Base-by-base conservation (phyloP, 64 coral and sea anemone species). In the Montipora sp. region DNA sequence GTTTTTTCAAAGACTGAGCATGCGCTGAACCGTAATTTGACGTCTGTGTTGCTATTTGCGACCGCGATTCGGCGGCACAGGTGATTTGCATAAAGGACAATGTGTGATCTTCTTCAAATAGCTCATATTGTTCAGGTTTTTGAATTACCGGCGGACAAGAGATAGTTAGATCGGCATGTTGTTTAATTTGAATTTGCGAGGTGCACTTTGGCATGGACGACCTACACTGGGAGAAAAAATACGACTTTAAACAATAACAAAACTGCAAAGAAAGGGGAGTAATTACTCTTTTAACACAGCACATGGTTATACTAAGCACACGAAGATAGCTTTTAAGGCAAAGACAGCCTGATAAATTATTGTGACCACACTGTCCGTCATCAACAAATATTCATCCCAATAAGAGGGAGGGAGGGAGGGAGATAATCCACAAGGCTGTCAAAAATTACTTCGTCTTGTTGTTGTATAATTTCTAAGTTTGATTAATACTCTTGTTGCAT, bases 141-240 rank as follows among this genome's bases (percentile, higher is more conserved):
- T 61, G 5, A n/a, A 85, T 48, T 61, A 67, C 47, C 51, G 90
- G 9, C 7, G 79, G 53, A 2, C 21, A 91, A 1, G 67, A 67
- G n/a, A 92, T 92, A 22, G 24, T 59, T 45, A 92, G 48, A 66
- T 95, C 94, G 0, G 94, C 59, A 22, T 95, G 94, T 1, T 81
- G 94, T 75, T 88, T 95, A 8, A 91, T 46, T 80, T 95, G 94
- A 21, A 95, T 53, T 51, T 80, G 83, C 10, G 94, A 80, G 16
- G 69, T 92, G 14, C 60, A 50, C 9, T 73, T 83, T 12, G 91
- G 76, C 5, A 50, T 16, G 0, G 47, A 22, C 72, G 48, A 23
- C 8, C 12, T 93, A 21, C 55, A 82, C 77, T 93, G 51, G 43
- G 11, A 68, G 5, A 19, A 66, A 23, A 79, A 57, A 9, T 48